Percentiles rank a stretch among this genome's conserved stretches.
Conservation (phyloP, 2,113 vertebrate species). For the Zosterops lateralis region DNA sequence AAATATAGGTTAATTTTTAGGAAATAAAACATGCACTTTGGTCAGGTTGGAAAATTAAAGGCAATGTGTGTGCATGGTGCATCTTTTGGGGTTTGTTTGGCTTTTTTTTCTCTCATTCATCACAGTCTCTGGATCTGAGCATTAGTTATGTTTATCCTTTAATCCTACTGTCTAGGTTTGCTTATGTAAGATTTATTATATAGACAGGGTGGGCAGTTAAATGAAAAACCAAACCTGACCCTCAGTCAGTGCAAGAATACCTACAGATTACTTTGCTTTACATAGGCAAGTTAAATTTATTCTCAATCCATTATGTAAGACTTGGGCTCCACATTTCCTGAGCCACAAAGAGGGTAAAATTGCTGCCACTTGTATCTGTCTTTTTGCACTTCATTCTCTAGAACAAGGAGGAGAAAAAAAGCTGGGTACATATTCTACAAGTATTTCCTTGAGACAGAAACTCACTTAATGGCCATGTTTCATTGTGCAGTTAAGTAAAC, state of each 20-base stretch:
- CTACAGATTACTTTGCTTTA: background rate
- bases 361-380: background rate
- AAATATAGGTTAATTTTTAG: background rate
- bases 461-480: background rate
- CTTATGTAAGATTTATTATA: conserved; percentile 53
- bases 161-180: conserved; percentile 42
- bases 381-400: background rate
- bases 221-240: conserved; percentile 40
- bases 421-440: background rate
- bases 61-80: background rate
- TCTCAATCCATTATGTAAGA: background rate
- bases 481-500: background rate
- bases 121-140: background rate
- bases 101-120: background rate
- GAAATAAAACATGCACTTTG: background rate
- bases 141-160: conserved; percentile 60
- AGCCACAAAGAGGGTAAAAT: background rate
- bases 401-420: background rate
- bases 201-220: background rate
- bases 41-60: background rate
- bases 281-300: background rate
- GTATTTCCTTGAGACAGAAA: background rate
- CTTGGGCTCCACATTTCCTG: background rate
- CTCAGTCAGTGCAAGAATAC: background rate
- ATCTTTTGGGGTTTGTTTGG: background rate